Evolutionary conservation across 2,888 invertebrate species (phyloP), one percentile per base, ranked within the genome.

Genomic region (Drymonia ruficornis): DNA sequence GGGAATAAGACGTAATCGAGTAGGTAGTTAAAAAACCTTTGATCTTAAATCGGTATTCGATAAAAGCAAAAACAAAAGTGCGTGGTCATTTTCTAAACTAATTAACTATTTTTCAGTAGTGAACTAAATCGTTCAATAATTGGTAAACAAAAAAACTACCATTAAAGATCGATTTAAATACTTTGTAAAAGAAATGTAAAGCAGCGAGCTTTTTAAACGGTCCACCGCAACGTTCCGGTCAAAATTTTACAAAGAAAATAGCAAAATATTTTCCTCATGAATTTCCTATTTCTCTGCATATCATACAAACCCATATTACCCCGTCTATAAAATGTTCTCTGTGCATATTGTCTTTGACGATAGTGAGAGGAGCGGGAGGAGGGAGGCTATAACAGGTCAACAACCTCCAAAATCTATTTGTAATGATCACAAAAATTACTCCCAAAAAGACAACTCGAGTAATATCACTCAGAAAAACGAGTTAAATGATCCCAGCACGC

Each of bases 401-500:
- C 16, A 4, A 19, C 43, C 43, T 19, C 23, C 5, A 11, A 19
- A 11, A 11, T 16, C 12, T 43, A 19, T 43, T 18, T 19, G 13
- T 19, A 43, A 43, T 43, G 19, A 43, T 11, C 38, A 16, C 15
- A 16, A 40, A 16, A 40, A 16, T 40, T 16, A 40, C 43, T 43
- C 43, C 23, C 1, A 43, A 42, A 43, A 43, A 43, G 12, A 43
- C 11, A 11, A 43, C 12, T 13, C 13, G 8, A 19, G 13, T 12
- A 23, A 44, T 29, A 29, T 46, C 46, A 29, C 15, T 9, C 15
- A 46, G 46, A 46, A 46, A 46, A 44, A 19, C 29, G 9, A 29
- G 16, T 69, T 63, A 63, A 51, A 15, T 55, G 53, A 59, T 56
- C 57, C 42, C 19, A 56, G 45, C 48, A 12, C 16, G 29, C 15